Evolutionary conservation across 1,140 invertebrate species (phyloP).

Genomic region (Neotoxoptera formosana): DNA sequence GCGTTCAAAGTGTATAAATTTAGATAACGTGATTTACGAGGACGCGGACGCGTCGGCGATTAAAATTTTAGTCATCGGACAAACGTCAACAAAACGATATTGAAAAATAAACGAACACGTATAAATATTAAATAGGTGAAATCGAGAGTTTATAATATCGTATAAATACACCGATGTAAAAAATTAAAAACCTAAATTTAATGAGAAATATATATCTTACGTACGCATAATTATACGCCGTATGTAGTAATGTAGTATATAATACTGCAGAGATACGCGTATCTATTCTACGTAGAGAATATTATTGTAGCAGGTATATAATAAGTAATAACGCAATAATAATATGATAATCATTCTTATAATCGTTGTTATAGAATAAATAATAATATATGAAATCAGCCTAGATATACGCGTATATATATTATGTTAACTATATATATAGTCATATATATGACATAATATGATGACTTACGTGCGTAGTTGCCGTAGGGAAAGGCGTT

Average conservation of each 20-base stretch:
- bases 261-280: too few species aligned
- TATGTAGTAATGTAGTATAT: too few species aligned
- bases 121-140: background rate
- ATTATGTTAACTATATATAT: too few species aligned
- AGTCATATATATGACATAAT: too few species aligned
- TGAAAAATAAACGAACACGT: background rate
- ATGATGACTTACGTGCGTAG: conserved; percentile 16
- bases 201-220: background rate
- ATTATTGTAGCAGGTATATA: too few species aligned
- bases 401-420: too few species aligned
- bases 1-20: conserved; percentile 27
- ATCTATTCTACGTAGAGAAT: too few species aligned
- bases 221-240: background rate
- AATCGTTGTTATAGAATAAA: too few species aligned
- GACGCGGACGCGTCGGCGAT: background rate
- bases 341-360: too few species aligned
- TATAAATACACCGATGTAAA: background rate
- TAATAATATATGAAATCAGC: too few species aligned
- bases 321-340: too few species aligned
- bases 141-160: background rate
- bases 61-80: background rate
- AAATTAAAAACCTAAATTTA: background rate
- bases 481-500: conserved; percentile 3
- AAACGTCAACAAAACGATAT: conserved; percentile 10
- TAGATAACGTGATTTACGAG: conserved; percentile 27